Evolutionary conservation across 2,888 invertebrate species (phyloP).

Genomic region (Taenaris catops): DNA sequence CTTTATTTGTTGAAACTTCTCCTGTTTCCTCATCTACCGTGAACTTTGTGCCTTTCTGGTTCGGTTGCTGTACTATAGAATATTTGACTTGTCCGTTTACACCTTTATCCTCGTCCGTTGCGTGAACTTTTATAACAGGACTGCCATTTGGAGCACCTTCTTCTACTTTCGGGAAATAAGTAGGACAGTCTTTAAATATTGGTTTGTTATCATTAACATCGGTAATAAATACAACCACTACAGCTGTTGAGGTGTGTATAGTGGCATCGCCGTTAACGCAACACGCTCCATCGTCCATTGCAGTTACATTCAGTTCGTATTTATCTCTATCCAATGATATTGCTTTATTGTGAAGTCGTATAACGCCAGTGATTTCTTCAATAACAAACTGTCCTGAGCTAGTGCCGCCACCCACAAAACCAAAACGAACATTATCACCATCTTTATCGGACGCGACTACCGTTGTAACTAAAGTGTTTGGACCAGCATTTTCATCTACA

Average conservation of each 20-base stretch:
- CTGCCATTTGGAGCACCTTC: constrained; percentile 97
- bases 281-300: constrained; percentile 98
- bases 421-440: constrained; percentile 96
- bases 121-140: constrained; percentile 95
- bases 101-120: constrained; percentile 97
- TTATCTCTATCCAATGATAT: constrained; percentile 95
- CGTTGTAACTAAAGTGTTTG: constrained; percentile 96
- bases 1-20: constrained; percentile 96
- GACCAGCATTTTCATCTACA: constrained; percentile 97
- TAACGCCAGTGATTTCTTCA: constrained; percentile 96
- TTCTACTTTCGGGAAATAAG: constrained; percentile 95
- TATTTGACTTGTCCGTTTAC: constrained; percentile 97
- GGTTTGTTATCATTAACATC: constrained; percentile 99
- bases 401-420: constrained; percentile 93
- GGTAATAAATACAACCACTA: constrained; percentile 97
- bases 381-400: constrained; percentile 96
- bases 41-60: constrained; percentile 97
- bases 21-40: constrained; percentile 97
- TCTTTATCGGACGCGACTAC: constrained; percentile 98
- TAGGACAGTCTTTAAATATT: constrained; percentile 95
- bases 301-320: constrained; percentile 97
- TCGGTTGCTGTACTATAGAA: constrained; percentile 97
- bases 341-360: constrained; percentile 91
- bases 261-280: constrained; percentile 93
- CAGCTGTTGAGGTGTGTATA: constrained; percentile 95